These are phyloP conservation scores for Strix uralensis DNA, from an alignment of 2,113 vertebrate genomes.

Conservation along the genomic window DNA sequence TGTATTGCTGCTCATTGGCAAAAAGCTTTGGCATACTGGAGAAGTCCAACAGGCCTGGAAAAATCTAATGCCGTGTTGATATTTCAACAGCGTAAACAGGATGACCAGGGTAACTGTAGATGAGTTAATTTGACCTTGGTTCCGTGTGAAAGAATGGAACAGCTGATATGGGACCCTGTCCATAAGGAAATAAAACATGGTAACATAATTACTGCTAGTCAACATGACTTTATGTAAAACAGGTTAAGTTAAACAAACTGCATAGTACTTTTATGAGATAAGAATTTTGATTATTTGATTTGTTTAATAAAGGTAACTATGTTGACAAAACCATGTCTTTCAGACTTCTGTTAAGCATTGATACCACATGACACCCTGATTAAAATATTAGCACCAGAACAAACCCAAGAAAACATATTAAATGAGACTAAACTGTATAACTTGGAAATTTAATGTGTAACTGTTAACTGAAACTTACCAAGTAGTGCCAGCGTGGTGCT, in stretches of 20 bases:
- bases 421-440: not conserved
- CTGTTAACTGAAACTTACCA: not conserved
- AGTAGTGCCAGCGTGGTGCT: not conserved
- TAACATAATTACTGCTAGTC: slow-evolving; percentile 8
- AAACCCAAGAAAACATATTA: not conserved
- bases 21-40: not conserved
- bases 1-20: not conserved
- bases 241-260: slow-evolving; percentile 19
- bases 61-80: not conserved
- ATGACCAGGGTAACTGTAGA: slow-evolving; percentile 21
- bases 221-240: slow-evolving; percentile 32
- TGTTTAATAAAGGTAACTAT: slow-evolving; percentile 31
- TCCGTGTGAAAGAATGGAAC: slow-evolving; percentile 11
- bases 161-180: not conserved
- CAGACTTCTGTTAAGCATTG: not conserved
- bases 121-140: slow-evolving; percentile 29
- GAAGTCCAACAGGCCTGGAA: not conserved
- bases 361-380: not conserved
- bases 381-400: not conserved
- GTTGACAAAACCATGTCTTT: slow-evolving; percentile 29
- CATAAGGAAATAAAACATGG: slow-evolving; percentile 27
- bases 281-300: slow-evolving; percentile 12
- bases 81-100: slow-evolving; percentile 15
- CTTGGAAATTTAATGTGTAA: not conserved
- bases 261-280: not conserved